phyloP scores from a whole-genome alignment of 2,888 invertebrate species.

The Baronia brevicornis region DNA sequence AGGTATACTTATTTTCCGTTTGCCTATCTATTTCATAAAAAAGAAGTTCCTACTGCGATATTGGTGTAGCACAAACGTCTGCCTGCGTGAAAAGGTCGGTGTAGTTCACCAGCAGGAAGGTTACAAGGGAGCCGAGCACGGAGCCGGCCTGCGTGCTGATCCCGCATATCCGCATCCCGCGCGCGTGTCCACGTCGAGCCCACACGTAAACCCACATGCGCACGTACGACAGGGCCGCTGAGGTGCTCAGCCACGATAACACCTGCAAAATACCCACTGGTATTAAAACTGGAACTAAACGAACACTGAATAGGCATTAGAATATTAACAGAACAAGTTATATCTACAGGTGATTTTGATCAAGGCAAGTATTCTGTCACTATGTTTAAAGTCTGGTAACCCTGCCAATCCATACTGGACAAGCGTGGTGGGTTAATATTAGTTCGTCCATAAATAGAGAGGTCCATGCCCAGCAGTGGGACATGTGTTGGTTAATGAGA shows the following conservation, averaged over 20 bases:
- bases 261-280: constrained; percentile 75
- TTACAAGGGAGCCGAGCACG: constrained; percentile 80
- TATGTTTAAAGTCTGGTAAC: too few relatives aligned
- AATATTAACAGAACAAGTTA: too few relatives aligned
- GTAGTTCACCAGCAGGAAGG: constrained; percentile 82
- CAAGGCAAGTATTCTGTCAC: too few relatives aligned
- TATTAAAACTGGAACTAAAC: background rate
- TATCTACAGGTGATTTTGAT: too few relatives aligned
- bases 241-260: constrained; percentile 79
- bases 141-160: constrained; percentile 86
- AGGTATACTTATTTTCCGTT: too few relatives aligned
- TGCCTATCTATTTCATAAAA: background rate
- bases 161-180: constrained; percentile 86
- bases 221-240: constrained; percentile 82
- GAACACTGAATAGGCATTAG: too few relatives aligned
- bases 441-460: too few relatives aligned
- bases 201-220: constrained; percentile 86
- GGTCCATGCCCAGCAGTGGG: too few relatives aligned
- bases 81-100: constrained; percentile 73
- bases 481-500: too few relatives aligned
- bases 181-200: constrained; percentile 83
- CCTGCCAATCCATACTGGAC: too few relatives aligned
- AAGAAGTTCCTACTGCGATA: constrained; percentile 1
- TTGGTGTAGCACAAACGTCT: constrained; percentile 36
- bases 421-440: too few relatives aligned